Base-by-base conservation (phyloP, 2,113 vertebrate genomes). In the Corvus moneduloides region DNA sequence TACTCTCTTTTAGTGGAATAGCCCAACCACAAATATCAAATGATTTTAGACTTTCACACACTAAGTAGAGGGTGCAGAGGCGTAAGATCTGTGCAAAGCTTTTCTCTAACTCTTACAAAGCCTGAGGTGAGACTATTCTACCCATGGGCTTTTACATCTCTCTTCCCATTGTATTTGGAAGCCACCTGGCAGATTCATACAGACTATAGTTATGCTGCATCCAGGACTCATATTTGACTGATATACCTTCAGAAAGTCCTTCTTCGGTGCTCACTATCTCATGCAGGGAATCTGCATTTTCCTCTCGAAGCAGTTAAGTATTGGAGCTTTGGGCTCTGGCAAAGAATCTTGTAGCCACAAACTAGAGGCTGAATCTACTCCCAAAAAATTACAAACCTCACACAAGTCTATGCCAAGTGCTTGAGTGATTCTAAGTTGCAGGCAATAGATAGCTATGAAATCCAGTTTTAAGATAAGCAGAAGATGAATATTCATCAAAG, bases 401-500 rank as follows among this genome's bases (percentile, higher is more conserved):
- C 64, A 44, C 4, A 87, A 80, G 46, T 56, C 27, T 89, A 24
- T 78, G 21, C 8, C 67, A 88, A 59, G 13, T 76, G n/a, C 51
- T 91, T 95, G 32, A 66, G 20, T 79, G 62, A 75, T 90, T 97
- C 35, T 91, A 49, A 64, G 56, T 43, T 93, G 30, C 1, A 43
- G 83, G 37, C 30, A 84, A 91, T 61, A 58, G 24, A 67, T 84
- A 90, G 32, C 23, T 82, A 59, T 35, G 14, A 63, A 87, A 94
- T 75, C 28, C 28, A 66, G 6, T 82, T 83, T 76, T 67, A 94
- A 91, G 49, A 79, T 64, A 93, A 92, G 21, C 0, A 0, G 67
- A 93, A 87, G 48, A 85, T 89, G 78, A 96, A 94, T 96, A 96
- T 95, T 96, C 62, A 94, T 82, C 52, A 46, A 44, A 72, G 55